Evolutionary conservation across 2,113 vertebrate genomes (phyloP).

Genomic region (Patagioenas fasciata): DNA sequence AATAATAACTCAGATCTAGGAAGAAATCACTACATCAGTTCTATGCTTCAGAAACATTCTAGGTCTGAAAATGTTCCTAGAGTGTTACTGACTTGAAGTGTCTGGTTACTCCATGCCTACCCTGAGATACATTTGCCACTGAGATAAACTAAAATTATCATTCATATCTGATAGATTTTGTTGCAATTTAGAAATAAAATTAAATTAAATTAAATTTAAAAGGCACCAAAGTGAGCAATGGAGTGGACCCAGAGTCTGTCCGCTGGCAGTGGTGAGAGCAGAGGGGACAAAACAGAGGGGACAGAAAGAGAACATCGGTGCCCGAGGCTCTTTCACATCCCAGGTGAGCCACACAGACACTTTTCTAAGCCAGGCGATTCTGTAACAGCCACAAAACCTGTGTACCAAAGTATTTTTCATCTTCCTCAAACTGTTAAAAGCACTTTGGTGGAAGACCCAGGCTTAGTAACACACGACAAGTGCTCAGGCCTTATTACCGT

Average conservation of each 20-base stretch:
- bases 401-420: background rate
- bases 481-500: background rate
- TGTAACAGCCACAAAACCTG: background rate
- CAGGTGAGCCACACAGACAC: background rate
- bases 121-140: background rate
- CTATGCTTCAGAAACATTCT: background rate
- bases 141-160: background rate
- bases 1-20: background rate
- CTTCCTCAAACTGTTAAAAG: background rate
- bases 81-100: background rate
- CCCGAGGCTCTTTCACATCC: too few species aligned
- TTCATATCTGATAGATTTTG: background rate
- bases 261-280: background rate
- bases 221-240: background rate
- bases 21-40: background rate
- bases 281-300: background rate
- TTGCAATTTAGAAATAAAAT: background rate
- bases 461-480: background rate
- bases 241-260: background rate
- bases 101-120: background rate
- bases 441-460: background rate
- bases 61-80: background rate
- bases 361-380: background rate
- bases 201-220: too few species aligned
- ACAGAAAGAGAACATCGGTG: background rate